These are phyloP conservation scores for Phocoena sinus DNA, from an alignment of 2,113 vertebrate genomes.

Conservation along the genomic window DNA sequence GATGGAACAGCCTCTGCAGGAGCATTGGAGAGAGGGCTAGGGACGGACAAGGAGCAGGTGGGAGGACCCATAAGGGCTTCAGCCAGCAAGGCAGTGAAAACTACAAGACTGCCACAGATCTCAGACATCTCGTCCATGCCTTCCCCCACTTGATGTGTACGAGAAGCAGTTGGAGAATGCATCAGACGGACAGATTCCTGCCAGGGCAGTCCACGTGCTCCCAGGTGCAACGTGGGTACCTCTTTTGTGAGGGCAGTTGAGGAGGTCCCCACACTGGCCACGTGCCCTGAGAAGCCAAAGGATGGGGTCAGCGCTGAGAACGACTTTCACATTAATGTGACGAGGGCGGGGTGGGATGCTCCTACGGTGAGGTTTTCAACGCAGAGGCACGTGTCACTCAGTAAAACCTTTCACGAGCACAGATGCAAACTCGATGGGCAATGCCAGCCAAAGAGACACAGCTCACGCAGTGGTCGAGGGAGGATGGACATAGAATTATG, in stretches of 20 bases:
- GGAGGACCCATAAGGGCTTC: neutral
- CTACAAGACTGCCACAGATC: neutral
- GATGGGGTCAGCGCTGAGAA: neutral
- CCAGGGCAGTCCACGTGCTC: no score
- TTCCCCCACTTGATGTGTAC: neutral
- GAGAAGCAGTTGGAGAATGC: neutral
- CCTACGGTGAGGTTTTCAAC: neutral
- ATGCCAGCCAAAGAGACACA: no score
- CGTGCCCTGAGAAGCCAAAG: neutral
- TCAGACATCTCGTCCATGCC: neutral
- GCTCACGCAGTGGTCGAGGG: fast-evolving
- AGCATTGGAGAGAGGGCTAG: neutral
- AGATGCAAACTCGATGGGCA: fast-evolving
- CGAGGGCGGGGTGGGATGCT: neutral
- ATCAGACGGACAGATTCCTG: neutral
- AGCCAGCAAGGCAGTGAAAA: neutral
- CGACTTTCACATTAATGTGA: no score
- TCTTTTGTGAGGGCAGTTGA: neutral
- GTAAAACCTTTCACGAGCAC: neutral
- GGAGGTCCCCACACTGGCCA: neutral
- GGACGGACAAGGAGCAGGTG: neutral
- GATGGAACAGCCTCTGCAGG: neutral
- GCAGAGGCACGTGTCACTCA: neutral
- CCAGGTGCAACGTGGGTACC: no score
- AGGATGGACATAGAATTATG: fast-evolving